Percentiles rank a stretch among this genome's conserved stretches.
These are phyloP conservation scores for Macrocentrus cingulum DNA, from an alignment of 1,140 invertebrate genomes.

Conservation along the genomic window DNA sequence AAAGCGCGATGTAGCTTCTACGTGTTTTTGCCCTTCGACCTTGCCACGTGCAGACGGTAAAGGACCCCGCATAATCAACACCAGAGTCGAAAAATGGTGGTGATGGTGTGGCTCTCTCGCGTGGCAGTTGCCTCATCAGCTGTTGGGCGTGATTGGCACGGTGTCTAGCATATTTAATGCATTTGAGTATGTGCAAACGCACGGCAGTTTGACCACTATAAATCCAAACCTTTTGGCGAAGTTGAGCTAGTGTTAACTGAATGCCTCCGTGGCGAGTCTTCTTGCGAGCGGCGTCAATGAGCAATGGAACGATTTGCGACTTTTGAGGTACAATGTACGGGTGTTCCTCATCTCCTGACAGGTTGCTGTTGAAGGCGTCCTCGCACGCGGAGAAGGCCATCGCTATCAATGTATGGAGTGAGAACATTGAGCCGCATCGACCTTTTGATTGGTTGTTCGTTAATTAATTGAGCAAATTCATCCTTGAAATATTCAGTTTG, in stretches of 20 bases:
- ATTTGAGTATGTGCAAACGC: not conserved
- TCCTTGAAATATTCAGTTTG: too few species aligned
- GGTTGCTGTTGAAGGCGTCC: conserved; percentile 5
- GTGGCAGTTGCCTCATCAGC: not conserved
- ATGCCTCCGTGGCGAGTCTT: conserved; percentile 33
- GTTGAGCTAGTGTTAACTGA: not conserved
- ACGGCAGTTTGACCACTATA: not conserved
- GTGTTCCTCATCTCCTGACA: conserved; percentile 5
- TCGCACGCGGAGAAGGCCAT: not conserved
- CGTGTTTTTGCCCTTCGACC: not conserved
- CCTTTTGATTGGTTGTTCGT: conserved; percentile 2
- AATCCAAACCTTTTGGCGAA: conserved; percentile 30
- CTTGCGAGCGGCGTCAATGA: conserved; percentile 33
- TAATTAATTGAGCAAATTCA: too few species aligned
- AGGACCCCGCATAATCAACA: not conserved
- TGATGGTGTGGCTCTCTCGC: not conserved
- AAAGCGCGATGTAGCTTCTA: not conserved
- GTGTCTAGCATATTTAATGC: not conserved
- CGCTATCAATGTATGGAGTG: conserved; percentile 3
- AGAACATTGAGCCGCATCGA: too few species aligned
- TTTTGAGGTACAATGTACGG: not conserved
- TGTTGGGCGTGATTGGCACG: not conserved
- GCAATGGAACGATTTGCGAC: conserved; percentile 1
- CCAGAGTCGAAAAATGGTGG: not conserved
- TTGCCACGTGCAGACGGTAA: not conserved